Base-by-base conservation (phyloP, 2,797 vertebrate species). In the Nannoperca obscura region DNA sequence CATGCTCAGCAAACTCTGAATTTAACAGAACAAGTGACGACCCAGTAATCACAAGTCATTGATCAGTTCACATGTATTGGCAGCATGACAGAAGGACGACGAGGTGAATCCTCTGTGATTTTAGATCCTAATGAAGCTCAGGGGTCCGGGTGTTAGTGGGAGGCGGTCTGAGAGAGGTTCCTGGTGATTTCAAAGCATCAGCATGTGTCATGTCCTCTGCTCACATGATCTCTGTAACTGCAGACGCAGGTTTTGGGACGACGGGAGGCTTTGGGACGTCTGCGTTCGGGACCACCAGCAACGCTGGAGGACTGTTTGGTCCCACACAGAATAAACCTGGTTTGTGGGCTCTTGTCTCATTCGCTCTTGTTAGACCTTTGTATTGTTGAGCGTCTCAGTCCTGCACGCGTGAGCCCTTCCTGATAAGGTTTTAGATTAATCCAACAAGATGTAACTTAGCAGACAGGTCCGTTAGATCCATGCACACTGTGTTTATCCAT, bases 271-370 rank as follows among this genome's bases (percentile, higher is more conserved):
- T 99, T 59, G 97, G 97, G 10, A 93, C 96, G 0, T 96, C 98
- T 2, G 96, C 97, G 0, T 99, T 99, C 40, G 98, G 98, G 47
- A 82, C 97, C 0, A 96, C 93, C 71, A 95, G 86, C 52, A 98
- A 93, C 80, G 95, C 96, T 0, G 97, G 97, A 57, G 95, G 98
- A 68, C 94, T 99, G 1, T 99, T 99, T 30, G 97, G 97, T 53
- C 88, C 92, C 47, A 90, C 97, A 0, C 98, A 99, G 90, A 94
- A 89, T 53, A 99, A 99, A 88, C 98, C 98, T 90, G 97, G 98
- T 99, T 93, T 6, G 71, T 87, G 32, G 15, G 20, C 9, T 68
- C n/a, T 49, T 10, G 5, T 63, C 20, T 79, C 9, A 32, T 47
- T 70, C 6, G 2, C 20, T 55, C 14, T 55, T 50, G 1, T 46